Conservation (phyloP, 2,113 vertebrate genomes). For the Caracal caracal region DNA sequence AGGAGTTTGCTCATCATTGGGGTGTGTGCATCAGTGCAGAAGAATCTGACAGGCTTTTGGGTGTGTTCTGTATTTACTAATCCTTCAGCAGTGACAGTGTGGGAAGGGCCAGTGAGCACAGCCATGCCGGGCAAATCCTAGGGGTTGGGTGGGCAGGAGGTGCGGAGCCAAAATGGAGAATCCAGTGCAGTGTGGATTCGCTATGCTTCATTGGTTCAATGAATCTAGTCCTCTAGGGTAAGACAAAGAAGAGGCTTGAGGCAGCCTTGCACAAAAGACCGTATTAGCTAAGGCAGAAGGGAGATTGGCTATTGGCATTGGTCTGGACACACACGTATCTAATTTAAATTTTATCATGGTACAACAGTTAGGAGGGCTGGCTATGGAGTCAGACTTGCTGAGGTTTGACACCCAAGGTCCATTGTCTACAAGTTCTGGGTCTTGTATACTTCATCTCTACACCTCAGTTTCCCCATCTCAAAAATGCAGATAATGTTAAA, state of each 20-base stretch:
- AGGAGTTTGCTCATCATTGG: conserved; percentile 75
- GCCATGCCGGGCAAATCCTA: conserved; percentile 65
- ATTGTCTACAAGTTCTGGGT: background rate
- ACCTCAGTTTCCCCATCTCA: background rate
- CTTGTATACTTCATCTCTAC: background rate
- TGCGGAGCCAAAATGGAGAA: conserved; percentile 51
- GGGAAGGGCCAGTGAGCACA: conserved; percentile 78
- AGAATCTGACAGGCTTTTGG: conserved; percentile 83
- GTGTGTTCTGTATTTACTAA: conserved; percentile 79
- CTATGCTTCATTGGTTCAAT: conserved; percentile 50
- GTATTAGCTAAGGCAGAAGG: background rate
- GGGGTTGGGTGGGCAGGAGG: conserved; percentile 55
- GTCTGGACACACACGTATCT: background rate
- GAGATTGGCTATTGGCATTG: fast-evolving
- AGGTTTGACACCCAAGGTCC: background rate
- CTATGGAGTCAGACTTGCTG: background rate
- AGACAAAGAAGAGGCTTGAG: background rate
- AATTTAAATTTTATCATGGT: background rate
- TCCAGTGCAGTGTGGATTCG: conserved; percentile 10
- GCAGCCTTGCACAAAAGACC: background rate
- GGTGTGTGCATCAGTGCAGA: conserved; percentile 82
- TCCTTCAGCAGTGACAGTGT: conserved; percentile 72
- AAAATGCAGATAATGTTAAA: background rate
- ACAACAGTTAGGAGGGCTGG: background rate
- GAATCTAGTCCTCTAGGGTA: background rate